Percentiles rank a stretch among this genome's conserved stretches.
These are phyloP conservation scores for Hemicordylus capensis DNA, from an alignment of 2,113 vertebrate species.

Conservation along the genomic window DNA sequence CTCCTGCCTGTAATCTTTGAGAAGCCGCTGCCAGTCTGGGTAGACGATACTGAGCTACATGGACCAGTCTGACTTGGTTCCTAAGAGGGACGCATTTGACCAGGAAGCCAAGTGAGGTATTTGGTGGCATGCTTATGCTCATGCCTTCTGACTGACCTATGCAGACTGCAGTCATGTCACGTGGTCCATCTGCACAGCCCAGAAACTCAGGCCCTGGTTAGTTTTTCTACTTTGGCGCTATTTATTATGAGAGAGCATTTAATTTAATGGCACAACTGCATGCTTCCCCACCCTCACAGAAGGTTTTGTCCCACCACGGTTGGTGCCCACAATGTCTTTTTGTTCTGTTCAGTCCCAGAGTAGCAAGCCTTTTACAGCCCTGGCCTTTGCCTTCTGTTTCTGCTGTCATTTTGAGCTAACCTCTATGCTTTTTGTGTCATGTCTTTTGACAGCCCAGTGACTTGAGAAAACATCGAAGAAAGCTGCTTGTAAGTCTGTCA, in stretches of 20 bases:
- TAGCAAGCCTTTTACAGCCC: background rate
- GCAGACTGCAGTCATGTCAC: background rate
- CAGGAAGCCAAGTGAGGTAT: background rate
- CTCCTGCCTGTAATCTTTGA: too few species aligned
- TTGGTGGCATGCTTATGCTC: background rate
- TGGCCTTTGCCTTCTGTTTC: constrained; percentile 25
- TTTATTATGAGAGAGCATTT: background rate
- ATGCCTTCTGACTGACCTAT: background rate
- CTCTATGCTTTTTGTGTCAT: constrained; percentile 67
- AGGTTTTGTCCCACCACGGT: background rate
- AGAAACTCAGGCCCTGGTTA: background rate
- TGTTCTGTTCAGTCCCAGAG: background rate
- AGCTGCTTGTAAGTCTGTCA: constrained; percentile 89
- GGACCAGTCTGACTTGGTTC: too few species aligned
- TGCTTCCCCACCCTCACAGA: background rate
- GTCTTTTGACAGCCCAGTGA: constrained; percentile 90
- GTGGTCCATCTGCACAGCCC: background rate
- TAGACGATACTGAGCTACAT: too few species aligned
- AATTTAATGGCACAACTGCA: background rate
- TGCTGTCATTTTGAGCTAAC: constrained; percentile 55
- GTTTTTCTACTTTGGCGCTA: background rate
- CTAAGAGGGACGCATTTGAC: too few species aligned
- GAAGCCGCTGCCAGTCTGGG: too few species aligned
- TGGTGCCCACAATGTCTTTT: background rate
- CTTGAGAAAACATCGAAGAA: constrained; percentile 95